Evolutionary conservation across 1,140 invertebrate species (phyloP), one percentile per base, ranked within the genome.

Genomic region (Zaprionus tsacasi): DNA sequence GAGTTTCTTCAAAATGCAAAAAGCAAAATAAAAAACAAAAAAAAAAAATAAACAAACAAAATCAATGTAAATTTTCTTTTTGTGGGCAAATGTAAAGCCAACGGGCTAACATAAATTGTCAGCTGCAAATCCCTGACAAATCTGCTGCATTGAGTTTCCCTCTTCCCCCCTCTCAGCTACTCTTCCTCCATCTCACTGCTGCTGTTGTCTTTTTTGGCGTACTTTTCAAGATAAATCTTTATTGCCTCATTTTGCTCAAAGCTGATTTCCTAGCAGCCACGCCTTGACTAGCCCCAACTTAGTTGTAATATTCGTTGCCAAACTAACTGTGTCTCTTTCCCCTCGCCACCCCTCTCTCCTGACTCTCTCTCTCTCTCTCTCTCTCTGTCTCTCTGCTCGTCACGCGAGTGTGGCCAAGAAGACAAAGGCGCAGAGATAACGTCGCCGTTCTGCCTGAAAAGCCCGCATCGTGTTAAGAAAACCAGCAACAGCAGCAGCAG

Each of bases 231-330:
- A 87, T 87, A 87, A 83, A 87, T 87, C 83, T 87, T 87, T 87
- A 87, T 87, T 87, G 83, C 80, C 83, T 88, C 83, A 87, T 87
- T 87, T 82, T 75, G 83, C 83, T 80, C 87, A 80, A 78, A 88
- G 83, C 79, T 67, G 83, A 87, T 80, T 88, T 85, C 70, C 58
- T 73, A 76, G 27, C 69, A 77, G 64, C 70, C 55, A 50, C 25
- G 58, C 27, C 68, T 66, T 60, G 15, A n/a, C 38, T 40, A 40
- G 13, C n/a, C 36, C n/a, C 2, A 65, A 66, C 45, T 66, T 70
- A 70, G 55, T 64, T 15, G 13, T 56, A 56, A 54, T 77, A 67
- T 70, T 59, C 71, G 67, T 52, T 58, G 68, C 21, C 70, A 82
- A 87, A 78, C 72, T 82, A 78, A 79, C 64, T 57, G 69, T 73